phyloP scores from a whole-genome alignment of 2,113 vertebrate genomes.

The Melozone crissalis region DNA sequence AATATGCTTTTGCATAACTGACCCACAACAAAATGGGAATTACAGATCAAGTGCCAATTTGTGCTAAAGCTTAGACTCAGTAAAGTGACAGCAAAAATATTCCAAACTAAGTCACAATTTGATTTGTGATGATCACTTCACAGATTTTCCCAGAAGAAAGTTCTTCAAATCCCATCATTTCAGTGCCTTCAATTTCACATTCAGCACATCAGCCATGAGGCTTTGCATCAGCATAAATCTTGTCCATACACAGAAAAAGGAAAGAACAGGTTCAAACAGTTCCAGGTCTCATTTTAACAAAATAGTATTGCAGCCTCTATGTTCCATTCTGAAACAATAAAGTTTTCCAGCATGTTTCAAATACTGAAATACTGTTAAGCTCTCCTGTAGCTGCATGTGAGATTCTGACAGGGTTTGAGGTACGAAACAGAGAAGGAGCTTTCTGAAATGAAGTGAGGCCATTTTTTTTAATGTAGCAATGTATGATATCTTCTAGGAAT shows the following conservation, averaged over 20 bases:
- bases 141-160: background rate
- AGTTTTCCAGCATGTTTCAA: background rate
- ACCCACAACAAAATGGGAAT: background rate
- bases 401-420: background rate
- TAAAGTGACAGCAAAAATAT: background rate
- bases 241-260: background rate
- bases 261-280: background rate
- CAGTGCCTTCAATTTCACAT: background rate
- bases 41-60: background rate
- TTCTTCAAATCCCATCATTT: background rate
- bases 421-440: accelerated
- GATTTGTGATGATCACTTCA: background rate
- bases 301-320: background rate
- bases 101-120: background rate
- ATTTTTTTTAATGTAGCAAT: background rate
- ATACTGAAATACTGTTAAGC: background rate
- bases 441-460: background rate
- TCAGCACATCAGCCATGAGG: background rate
- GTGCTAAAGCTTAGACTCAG: background rate
- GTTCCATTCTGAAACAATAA: background rate
- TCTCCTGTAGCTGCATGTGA: background rate
- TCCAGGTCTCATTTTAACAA: background rate
- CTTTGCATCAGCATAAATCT: background rate
- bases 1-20: background rate
- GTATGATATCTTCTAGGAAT: background rate